Base-by-base conservation (phyloP, 2,888 invertebrate genomes). In the Netelia fuscicornis region DNA sequence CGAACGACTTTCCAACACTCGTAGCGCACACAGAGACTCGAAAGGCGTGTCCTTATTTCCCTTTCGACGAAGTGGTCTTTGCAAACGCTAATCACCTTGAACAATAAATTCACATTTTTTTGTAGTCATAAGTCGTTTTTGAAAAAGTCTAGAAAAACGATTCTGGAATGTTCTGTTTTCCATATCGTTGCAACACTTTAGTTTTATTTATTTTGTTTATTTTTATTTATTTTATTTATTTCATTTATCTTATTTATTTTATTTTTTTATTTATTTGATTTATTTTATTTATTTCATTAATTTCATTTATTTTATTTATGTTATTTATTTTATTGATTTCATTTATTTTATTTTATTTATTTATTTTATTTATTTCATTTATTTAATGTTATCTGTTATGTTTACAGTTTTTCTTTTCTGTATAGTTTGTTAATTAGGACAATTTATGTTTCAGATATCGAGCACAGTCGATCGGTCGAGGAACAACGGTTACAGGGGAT, bases 401-500 rank as follows among this genome's bases (percentile, higher is more conserved):
- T 54, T 54, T 23, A 60, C 30, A 62, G 13, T 2, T 56, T 1
- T 20, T 20, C 1, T 58, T 58, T 58, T 58, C 5, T 20, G 2
- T 1, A 8, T 6, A 0, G 37, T 37, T 37, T 6, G 37, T 60
- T 23, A 60, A 20, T 60, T n/a, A 23, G n/a, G n/a, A 44, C 9
- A 20, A 62, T 70, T 71, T 44, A 42, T 86, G 70, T 88, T 88
- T 8, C 86, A 91, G 91, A 91, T 77, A 80, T 90, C 87, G 90
- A 89, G 71, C 89, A 90, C 72, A 84, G 85, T 30, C 88, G 88
- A 75, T 86, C 88, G 58, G 84, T 89, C 87, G 90, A 91, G 86
- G 89, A 90, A 70, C 81, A 86, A 75, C 88, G 89, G 86, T 84
- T 89, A 87, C 88, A 89, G 83, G 90, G 89, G 83, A 89, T 89